These are phyloP conservation scores for Spea hammondii DNA, from an alignment of 2,797 vertebrate genomes.

Conservation along the genomic window DNA sequence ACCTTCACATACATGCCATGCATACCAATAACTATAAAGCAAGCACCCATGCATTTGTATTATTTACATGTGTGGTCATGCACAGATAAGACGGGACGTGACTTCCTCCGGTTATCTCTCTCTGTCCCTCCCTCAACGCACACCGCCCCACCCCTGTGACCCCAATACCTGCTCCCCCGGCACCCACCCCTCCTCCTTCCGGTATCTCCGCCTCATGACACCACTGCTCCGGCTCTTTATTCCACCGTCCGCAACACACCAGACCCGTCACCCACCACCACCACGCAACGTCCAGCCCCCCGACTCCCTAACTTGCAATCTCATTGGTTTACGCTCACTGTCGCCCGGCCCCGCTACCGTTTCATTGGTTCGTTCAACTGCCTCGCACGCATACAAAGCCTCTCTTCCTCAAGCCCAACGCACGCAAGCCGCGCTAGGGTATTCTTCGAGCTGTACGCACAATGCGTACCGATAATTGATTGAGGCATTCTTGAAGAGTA, in stretches of 20 bases:
- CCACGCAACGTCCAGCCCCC: slow-evolving; percentile 49
- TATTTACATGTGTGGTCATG: slow-evolving; percentile 34
- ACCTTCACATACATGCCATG: no score
- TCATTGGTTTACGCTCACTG: slow-evolving; percentile 14
- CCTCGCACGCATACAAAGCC: slow-evolving; percentile 28
- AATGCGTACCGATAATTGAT: slow-evolving; percentile 38
- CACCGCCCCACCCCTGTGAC: slow-evolving; percentile 23
- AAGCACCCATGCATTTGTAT: neutral
- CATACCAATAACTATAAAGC: no score
- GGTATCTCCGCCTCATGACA: slow-evolving; percentile 48
- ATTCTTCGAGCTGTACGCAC: slow-evolving; percentile 14
- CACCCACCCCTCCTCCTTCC: slow-evolving; percentile 36
- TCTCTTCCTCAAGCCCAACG: slow-evolving; percentile 12
- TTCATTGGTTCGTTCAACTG: slow-evolving; percentile 14
- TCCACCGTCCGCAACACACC: slow-evolving; percentile 82
- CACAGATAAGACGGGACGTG: slow-evolving; percentile 14
- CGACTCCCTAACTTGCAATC: neutral
- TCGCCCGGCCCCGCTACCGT: neutral
- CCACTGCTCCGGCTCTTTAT: slow-evolving; percentile 58
- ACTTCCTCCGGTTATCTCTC: slow-evolving; percentile 12
- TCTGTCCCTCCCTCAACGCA: slow-evolving; percentile 20
- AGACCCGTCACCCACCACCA: slow-evolving; percentile 77
- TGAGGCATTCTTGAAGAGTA: neutral
- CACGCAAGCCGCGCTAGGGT: slow-evolving; percentile 31
- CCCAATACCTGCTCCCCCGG: slow-evolving; percentile 33